Evolutionary conservation across 2,797 vertebrate genomes (phyloP), one percentile per base, ranked within the genome.

Genomic region (Pristis pectinata): DNA sequence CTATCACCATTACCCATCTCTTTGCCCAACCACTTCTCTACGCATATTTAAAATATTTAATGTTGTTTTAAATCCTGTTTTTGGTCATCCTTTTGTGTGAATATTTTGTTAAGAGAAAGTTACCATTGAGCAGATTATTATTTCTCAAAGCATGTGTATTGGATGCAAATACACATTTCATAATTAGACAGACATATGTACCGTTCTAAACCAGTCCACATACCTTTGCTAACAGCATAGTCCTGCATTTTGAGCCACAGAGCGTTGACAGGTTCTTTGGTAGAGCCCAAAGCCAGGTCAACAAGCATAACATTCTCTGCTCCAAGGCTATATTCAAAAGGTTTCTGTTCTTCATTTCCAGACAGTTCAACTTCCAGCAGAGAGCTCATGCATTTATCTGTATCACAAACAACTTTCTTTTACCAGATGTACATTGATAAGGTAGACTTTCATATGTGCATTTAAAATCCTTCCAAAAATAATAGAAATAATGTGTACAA

Each of bases 191-290:
- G 72, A 72, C 2, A 6, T 91, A 91, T 56, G 13, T 64, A 17
- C 9, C 64, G 59, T 34, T 93, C 27, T 74, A 67, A 74, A 53
- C 64, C 27, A 67, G 41, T 93, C 70, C 92, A 34, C 95, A 96
- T 95, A 99, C 99, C 99, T 98, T 99, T 99, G 97, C 98, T 99
- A 94, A 99, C 95, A 95, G 99, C 98, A 87, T 99, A 99, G 96
- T 99, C 99, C 95, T 98, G 98, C 98, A 99, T 98, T 96, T 98
- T 99, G 96, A 98, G 98, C 99, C 99, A 99, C 91, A 99, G 98
- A 95, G 98, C 99, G 96, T 98, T 98, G 59, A 98, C 97, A 30
- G 99, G 99, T 95, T 99, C 99, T 97, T 99, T 99, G 37, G 98
- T 98, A 94, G 98, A 99, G 44, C 99, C 98, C 96, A 99, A 97